Percentiles rank a stretch among this genome's conserved stretches.
These are phyloP conservation scores for Scrobipalpa atriplicella DNA, from an alignment of 2,888 invertebrate genomes.

Conservation along the genomic window DNA sequence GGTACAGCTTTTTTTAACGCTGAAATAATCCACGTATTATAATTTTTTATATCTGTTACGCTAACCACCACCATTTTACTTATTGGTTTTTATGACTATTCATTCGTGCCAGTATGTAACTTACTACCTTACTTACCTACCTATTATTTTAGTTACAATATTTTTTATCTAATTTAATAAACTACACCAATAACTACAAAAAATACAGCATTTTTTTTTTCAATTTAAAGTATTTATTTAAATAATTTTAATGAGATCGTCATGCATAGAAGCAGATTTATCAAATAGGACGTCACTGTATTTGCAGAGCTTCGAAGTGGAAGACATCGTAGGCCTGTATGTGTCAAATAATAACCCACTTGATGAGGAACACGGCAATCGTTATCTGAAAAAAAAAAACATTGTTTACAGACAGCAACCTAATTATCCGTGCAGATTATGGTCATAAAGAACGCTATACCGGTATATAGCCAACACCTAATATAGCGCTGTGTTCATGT, in stretches of 20 bases:
- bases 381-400: conserved; percentile 73
- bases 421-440: too few species aligned
- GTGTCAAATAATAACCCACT: conserved; percentile 80
- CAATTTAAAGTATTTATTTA: not conserved
- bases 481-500: too few species aligned
- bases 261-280: conserved; percentile 15
- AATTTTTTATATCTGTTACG: too few species aligned
- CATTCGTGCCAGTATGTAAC: too few species aligned
- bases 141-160: too few species aligned
- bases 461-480: too few species aligned
- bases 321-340: conserved; percentile 75
- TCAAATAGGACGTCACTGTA: conserved; percentile 21
- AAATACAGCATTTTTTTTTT: not conserved
- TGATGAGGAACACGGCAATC: conserved; percentile 86
- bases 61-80: too few species aligned
- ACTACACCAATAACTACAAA: not conserved
- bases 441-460: too few species aligned
- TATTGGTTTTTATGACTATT: too few species aligned
- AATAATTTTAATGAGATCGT: conserved; percentile 38
- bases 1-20: conserved; percentile 61
- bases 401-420: not conserved
- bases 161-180: not conserved
- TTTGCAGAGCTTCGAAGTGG: conserved; percentile 57
- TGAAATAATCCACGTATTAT: too few species aligned
- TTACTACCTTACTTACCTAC: too few species aligned